phyloP scores from a whole-genome alignment of 2,797 vertebrate genomes.

The Argentina silus region DNA sequence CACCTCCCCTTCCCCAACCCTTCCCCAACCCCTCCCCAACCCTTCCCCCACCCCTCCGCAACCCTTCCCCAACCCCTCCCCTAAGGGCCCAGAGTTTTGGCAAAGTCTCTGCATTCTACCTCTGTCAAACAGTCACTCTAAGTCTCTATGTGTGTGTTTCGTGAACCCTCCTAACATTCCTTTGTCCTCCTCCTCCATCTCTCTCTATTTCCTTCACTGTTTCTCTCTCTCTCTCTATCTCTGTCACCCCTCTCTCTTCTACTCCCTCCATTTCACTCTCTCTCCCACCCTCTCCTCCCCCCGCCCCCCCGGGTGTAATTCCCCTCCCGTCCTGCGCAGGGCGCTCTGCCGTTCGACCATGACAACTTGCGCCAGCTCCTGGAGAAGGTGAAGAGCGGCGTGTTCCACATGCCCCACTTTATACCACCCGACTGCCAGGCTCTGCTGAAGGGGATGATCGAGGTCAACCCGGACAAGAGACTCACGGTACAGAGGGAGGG shows the following conservation, averaged over 20 bases:
- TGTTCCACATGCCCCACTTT: constrained; percentile 95
- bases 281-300: not conserved
- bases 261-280: not conserved
- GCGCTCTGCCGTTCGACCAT: constrained; percentile 91
- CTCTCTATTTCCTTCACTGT: constrained; percentile 2
- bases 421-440: constrained; percentile 90
- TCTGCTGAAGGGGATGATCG: constrained; percentile 89
- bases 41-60: not conserved
- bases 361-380: constrained; percentile 92
- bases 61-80: too few relatives aligned
- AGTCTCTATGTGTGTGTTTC: not conserved
- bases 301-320: not conserved
- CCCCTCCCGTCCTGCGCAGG: constrained; percentile 64
- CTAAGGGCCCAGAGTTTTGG: too few relatives aligned
- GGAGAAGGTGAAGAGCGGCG: constrained; percentile 92
- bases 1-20: too few relatives aligned
- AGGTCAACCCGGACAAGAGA: constrained; percentile 89
- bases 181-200: not conserved
- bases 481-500: constrained; percentile 79
- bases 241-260: not conserved
- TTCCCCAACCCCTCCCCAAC: not conserved
- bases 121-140: not conserved
- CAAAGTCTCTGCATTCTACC: not conserved
- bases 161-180: not conserved
- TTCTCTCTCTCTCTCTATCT: not conserved